These are phyloP conservation scores for Protodeltote pygarga DNA, from an alignment of 2,888 invertebrate genomes.

Conservation along the genomic window DNA sequence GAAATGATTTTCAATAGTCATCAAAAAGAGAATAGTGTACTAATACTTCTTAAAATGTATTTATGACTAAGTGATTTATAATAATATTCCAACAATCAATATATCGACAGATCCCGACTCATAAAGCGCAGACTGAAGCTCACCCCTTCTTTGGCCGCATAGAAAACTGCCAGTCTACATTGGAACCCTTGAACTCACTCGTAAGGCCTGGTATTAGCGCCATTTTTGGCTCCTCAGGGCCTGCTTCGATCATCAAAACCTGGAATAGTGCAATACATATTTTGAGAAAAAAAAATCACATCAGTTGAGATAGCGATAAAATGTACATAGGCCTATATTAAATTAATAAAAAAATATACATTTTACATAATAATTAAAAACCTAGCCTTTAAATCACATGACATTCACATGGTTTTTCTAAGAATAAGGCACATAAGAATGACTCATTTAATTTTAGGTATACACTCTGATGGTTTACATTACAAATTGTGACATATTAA, in stretches of 20 bases:
- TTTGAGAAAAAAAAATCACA: neutral
- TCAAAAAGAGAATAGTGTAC: neutral
- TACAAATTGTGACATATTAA: too few relatives aligned
- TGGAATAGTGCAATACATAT: conserved; percentile 30
- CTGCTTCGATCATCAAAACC: conserved; percentile 77
- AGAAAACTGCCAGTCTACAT: conserved; percentile 75
- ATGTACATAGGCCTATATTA: too few relatives aligned
- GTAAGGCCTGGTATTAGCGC: conserved; percentile 78
- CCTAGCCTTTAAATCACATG: too few relatives aligned
- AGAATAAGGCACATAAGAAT: too few relatives aligned
- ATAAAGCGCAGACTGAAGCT: conserved; percentile 32
- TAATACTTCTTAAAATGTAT: too few relatives aligned
- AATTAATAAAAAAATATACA: too few relatives aligned
- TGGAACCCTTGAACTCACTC: conserved; percentile 76
- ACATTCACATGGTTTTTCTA: too few relatives aligned
- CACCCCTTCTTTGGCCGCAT: conserved; percentile 82
- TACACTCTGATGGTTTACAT: too few relatives aligned
- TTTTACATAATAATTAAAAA: too few relatives aligned
- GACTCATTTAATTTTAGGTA: too few relatives aligned
- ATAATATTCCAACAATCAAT: conserved; percentile 20
- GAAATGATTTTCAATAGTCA: neutral
- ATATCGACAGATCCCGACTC: conserved; percentile 44
- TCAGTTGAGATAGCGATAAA: too few relatives aligned
- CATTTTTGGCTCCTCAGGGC: conserved; percentile 78
- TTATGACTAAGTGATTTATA: too few relatives aligned